These are phyloP conservation scores for Oryzias melastigma DNA, from an alignment of 2,113 vertebrate species.

Conservation along the genomic window DNA sequence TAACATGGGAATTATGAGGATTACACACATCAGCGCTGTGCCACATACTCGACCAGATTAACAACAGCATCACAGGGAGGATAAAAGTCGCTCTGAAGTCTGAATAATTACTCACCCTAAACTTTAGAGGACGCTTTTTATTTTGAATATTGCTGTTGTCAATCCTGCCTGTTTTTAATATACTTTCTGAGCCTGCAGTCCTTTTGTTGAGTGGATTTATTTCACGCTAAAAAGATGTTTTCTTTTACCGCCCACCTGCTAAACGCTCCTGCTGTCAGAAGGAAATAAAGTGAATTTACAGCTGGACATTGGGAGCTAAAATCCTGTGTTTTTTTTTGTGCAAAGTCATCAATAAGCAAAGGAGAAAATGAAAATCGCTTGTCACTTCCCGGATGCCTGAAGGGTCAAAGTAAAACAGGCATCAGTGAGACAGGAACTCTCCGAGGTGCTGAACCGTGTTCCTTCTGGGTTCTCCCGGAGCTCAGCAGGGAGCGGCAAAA, in stretches of 20 bases:
- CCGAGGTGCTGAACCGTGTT: not conserved
- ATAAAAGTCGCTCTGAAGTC: conserved; percentile 28
- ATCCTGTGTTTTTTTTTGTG: conserved; percentile 5
- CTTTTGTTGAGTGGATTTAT: conserved; percentile 17
- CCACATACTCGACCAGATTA: conserved; percentile 55
- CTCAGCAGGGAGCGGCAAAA: conserved; percentile 14
- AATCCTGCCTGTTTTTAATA: conserved; percentile 24
- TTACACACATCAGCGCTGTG: conserved; percentile 48
- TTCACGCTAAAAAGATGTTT: conserved; percentile 37
- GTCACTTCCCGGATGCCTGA: conserved; percentile 7
- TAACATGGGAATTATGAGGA: conserved; percentile 72
- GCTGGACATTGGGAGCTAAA: no score
- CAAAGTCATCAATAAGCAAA: not conserved
- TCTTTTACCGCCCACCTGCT: conserved; percentile 25
- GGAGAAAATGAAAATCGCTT: conserved; percentile 3
- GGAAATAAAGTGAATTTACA: conserved; percentile 10
- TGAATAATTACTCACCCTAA: conserved; percentile 43
- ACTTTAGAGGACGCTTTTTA: conserved; percentile 17
- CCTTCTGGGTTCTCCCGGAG: not conserved
- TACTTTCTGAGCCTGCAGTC: conserved; percentile 23
- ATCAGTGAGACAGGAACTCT: conserved; percentile 8
- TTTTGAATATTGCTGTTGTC: conserved; percentile 10
- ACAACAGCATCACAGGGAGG: conserved; percentile 49
- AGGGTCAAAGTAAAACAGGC: conserved; percentile 2
- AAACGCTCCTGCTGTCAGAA: conserved; percentile 14